Evolutionary conservation across 2,113 vertebrate genomes (phyloP).

Genomic region (Odontophorus gujanensis): DNA sequence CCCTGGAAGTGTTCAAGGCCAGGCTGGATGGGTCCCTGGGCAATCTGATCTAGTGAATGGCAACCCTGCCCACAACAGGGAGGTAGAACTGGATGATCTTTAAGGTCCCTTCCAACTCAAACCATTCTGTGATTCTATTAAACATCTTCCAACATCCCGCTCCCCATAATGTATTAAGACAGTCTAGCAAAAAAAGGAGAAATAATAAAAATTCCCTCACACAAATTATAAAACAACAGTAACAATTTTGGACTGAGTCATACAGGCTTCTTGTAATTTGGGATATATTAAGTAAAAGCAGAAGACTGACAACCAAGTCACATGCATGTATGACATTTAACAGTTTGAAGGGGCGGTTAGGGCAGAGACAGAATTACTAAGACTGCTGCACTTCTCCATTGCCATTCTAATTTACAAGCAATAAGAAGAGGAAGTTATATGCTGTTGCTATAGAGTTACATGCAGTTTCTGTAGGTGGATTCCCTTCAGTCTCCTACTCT

Average conservation of each 20-base stretch:
- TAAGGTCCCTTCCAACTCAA: neutral
- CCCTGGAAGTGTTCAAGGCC: neutral
- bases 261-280: neutral
- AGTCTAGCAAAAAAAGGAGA: neutral
- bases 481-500: neutral
- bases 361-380: neutral
- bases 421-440: conserved; percentile 1
- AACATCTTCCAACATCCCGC: neutral
- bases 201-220: neutral
- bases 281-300: conserved; percentile 35
- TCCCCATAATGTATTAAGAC: neutral
- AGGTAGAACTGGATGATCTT: neutral
- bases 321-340: neutral
- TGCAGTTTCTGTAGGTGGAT: conserved; percentile 18
- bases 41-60: neutral
- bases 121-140: neutral
- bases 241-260: conserved; percentile 23
- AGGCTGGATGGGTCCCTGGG: neutral
- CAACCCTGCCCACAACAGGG: neutral
- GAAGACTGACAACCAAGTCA: conserved; percentile 1
- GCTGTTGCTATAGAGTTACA: conserved; percentile 27
- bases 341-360: neutral
- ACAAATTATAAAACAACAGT: accelerated
- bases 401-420: conserved; percentile 2
- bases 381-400: neutral